These are phyloP conservation scores for Pelvicachromis taeniatus DNA, from an alignment of 2,113 vertebrate species.

Conservation along the genomic window DNA sequence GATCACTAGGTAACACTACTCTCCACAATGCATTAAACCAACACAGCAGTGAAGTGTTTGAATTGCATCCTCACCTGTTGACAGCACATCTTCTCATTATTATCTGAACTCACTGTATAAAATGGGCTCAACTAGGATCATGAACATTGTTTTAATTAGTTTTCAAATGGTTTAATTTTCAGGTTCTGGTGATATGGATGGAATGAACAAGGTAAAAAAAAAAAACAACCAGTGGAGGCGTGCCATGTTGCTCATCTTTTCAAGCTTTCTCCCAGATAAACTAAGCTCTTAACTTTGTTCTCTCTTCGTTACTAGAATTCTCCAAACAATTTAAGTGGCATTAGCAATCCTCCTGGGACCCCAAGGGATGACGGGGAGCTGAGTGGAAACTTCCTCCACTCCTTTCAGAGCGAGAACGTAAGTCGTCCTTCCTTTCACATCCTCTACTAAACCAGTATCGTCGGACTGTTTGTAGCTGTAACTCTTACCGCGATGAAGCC, in stretches of 20 bases:
- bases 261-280: neutral
- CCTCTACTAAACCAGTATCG: neutral
- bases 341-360: constrained; percentile 98
- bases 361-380: constrained; percentile 95
- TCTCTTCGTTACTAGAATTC: constrained; percentile 82
- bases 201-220: constrained; percentile 93
- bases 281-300: neutral
- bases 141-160: neutral
- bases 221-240: neutral
- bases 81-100: neutral
- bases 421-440: constrained; percentile 54
- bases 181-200: constrained; percentile 98
- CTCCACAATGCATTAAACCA: neutral
- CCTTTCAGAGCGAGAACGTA: constrained; percentile 98
- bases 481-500: neutral
- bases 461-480: neutral
- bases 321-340: constrained; percentile 99
- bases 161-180: constrained; percentile 2
- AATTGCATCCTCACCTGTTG: neutral
- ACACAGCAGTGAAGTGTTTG: neutral
- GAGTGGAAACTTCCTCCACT: constrained; percentile 98
- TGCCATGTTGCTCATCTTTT: neutral
- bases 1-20: constrained; percentile 72
- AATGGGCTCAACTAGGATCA: neutral
- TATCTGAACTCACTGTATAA: neutral